Conservation (phyloP, 2,888 invertebrate species). For the Eupeodes latifasciatus region DNA sequence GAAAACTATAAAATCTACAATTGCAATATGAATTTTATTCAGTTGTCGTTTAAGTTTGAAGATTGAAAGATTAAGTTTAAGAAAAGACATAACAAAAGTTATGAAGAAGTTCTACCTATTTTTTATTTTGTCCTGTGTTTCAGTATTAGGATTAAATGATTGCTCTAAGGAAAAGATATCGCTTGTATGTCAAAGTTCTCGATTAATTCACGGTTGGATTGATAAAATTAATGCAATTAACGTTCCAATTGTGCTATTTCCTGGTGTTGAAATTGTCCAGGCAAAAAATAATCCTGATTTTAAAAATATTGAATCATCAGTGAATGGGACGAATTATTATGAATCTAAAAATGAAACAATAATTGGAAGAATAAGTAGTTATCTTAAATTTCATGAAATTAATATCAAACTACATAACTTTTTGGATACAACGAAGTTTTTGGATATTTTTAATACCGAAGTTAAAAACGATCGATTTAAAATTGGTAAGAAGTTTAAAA, state of each 20-base stretch:
- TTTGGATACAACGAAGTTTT: constrained; percentile 86
- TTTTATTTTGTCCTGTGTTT: not conserved
- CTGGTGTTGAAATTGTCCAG: constrained; percentile 82
- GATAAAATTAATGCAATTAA: constrained; percentile 84
- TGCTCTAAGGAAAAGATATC: constrained; percentile 76
- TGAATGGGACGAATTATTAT: constrained; percentile 12
- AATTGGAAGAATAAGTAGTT: constrained; percentile 87
- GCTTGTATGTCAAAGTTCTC: constrained; percentile 85
- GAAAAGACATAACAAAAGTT: not conserved
- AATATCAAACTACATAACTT: constrained; percentile 89
- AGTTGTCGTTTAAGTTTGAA: constrained; percentile 46
- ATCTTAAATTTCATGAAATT: constrained; percentile 89
- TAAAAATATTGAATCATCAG: constrained; percentile 24
- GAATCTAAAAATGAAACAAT: constrained; percentile 8
- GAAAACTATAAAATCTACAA: constrained; percentile 58
- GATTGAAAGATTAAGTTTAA: not conserved
- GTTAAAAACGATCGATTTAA: constrained; percentile 59
- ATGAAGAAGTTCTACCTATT: constrained; percentile 34
- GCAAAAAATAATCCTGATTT: constrained; percentile 78
- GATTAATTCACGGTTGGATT: constrained; percentile 85
- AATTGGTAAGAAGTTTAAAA: constrained; percentile 41
- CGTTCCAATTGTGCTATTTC: constrained; percentile 81
- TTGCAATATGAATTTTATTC: constrained; percentile 22
- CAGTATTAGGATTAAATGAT: not conserved
- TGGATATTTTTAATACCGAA: constrained; percentile 66